Base-by-base conservation (phyloP, 2,888 invertebrate genomes). In the Cacoxenus indagator region DNA sequence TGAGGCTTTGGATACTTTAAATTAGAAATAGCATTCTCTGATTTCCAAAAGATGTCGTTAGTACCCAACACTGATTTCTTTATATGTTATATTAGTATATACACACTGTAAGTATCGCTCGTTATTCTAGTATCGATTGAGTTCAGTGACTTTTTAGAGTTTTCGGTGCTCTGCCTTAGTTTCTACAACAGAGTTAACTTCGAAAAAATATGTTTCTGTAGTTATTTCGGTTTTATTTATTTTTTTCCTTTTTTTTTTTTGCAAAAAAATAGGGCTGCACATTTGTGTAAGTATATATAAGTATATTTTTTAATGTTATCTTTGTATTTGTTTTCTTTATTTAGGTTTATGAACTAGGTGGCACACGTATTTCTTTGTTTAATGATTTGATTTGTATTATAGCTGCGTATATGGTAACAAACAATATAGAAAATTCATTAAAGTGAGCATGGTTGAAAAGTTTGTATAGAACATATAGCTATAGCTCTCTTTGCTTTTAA, bases 281-380 rank as follows among this genome's bases (percentile, higher is more conserved):
- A 51, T 24, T 11, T 43, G 24, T 55, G 8, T 37, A 14, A 64
- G 17, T 61, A 29, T 67, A 22, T 55, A 6, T 37, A 14, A 64
- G 17, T 61, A 29, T 67, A 22, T 27, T 48, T 22, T 37, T 61
- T 65, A 48, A 31, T 64, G 51, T 71, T 61, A 37, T 27, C 6
- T 55, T 14, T 43, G 19, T 31, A 65, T 73, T 73, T 67, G 45
- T 55, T 67, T 64, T 43, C 57, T 64, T 64, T 59, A 43, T 69
- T 27, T 37, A 76, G 79, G 82, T 80, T 83, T 80, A 80, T 80
- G 83, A 84, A 79, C 80, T 80, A 80, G 80, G 80, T 80, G 80
- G 80, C 80, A 80, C 80, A 80, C 84, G 83, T 84, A 48, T 66
- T 54, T 66, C 31, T 43, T 65, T 78, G 73, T 79, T 45, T 79